Evolutionary conservation across 2,888 invertebrate genomes (phyloP), one percentile per base, ranked within the genome.

Genomic region (Cabera pusaria): DNA sequence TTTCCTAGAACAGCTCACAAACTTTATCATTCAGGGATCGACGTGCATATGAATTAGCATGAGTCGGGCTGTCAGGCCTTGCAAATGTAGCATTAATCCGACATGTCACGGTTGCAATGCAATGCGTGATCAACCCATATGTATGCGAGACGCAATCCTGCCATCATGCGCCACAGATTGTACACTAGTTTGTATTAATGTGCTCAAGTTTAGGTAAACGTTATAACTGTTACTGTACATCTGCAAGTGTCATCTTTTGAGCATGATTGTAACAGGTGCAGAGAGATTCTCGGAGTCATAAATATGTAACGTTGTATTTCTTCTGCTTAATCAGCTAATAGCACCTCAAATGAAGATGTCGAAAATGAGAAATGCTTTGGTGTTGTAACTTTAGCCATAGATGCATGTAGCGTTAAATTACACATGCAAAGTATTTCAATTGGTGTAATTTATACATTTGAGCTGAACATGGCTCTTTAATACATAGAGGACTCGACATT

Each of bases 101-200:
- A 56, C 68, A 54, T 64, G 67, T 73, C 78, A 75, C 73, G 74
- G 57, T 32, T 42, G 46, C 40, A 24, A 24, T 65, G 79, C 78
- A 74, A 68, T 72, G 76, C 77, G 75, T 75, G 75, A 78, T 59
- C 71, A 67, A 65, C 63, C 59, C 44, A 69, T 84, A 70, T 69
- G 75, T 84, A 84, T 84, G 79, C 82, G 57, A 43, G 44, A 40
- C 51, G 65, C 57, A 44, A 20, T 22, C 12, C 29, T 41, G 48
- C 54, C 42, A 44, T 3, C 23, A 55, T 55, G 17, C 7, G 20
- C 20, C 28, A 16, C 28, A 33, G 33, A 33, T 21, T 27, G 16
- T 5, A 5, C 7, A 11, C 2, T 17, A 23, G 23, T 23, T 29
- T 14, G 5, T 2, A 9, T 10, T 9, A 9, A 12, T 5, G 17